Evolutionary conservation across 1,140 invertebrate species (phyloP).

Genomic region (Sitobion miscanthi): DNA sequence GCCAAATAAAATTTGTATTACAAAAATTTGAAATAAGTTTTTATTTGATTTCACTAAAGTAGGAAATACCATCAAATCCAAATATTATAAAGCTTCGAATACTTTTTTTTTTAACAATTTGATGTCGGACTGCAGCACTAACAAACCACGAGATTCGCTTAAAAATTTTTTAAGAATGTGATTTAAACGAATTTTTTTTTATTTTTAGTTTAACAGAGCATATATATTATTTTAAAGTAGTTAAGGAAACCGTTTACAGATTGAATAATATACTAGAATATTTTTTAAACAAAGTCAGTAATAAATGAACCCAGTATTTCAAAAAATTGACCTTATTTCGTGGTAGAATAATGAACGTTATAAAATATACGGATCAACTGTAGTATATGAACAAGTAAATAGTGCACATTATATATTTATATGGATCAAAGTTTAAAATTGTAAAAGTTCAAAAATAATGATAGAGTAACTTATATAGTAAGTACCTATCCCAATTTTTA

Average conservation of each 20-base stretch:
- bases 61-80: background rate
- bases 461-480: background rate
- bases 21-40: background rate
- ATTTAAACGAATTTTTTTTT: background rate
- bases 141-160: background rate
- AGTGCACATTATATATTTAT: background rate
- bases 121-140: background rate
- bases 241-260: background rate
- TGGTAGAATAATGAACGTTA: background rate
- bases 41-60: background rate
- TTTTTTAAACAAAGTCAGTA: background rate
- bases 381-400: background rate
- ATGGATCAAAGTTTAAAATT: constrained; percentile 7
- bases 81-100: background rate
- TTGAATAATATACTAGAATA: background rate
- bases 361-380: background rate
- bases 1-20: background rate
- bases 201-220: background rate
- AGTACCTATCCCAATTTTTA: background rate
- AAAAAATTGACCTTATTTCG: background rate
- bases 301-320: background rate
- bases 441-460: constrained; percentile 11
- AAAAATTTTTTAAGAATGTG: background rate
- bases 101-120: background rate
- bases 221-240: background rate